Evolutionary conservation across 2,888 invertebrate species (phyloP).

Genomic region (Noctua janthina): DNA sequence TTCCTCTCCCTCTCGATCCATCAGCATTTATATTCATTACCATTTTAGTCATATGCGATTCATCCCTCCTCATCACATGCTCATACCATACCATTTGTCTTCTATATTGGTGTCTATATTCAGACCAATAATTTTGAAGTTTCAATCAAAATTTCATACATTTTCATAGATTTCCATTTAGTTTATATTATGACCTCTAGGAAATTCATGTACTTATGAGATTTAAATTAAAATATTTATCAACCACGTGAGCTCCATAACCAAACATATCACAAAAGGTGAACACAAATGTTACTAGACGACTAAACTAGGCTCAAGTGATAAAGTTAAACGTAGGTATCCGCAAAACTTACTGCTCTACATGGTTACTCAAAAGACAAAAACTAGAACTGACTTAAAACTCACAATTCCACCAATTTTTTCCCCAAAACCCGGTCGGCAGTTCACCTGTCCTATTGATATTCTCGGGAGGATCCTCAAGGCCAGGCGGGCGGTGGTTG

Average conservation of each 20-base stretch:
- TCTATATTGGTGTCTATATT: not conserved
- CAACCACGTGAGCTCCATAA: not conserved
- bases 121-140: not conserved
- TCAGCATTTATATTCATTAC: no score
- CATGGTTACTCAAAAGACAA: not conserved
- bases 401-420: conserved; percentile 1
- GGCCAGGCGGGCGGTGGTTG: conserved; percentile 65
- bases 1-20: no score
- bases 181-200: not conserved
- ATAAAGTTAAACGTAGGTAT: not conserved
- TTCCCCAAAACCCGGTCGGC: conserved; percentile 10
- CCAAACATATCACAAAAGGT: not conserved
- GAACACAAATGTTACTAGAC: not conserved
- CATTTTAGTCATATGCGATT: no score
- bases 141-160: not conserved
- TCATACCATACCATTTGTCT: not conserved
- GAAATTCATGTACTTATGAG: not conserved
- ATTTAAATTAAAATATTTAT: not conserved
- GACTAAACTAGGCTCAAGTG: not conserved
- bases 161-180: not conserved
- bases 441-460: conserved; percentile 68
- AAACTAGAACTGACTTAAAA: not conserved
- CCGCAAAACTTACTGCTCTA: not conserved
- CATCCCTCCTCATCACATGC: no score
- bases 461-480: conserved; percentile 67